phyloP scores from a whole-genome alignment of 2,888 invertebrate genomes.

The Phyto melanocephala region DNA sequence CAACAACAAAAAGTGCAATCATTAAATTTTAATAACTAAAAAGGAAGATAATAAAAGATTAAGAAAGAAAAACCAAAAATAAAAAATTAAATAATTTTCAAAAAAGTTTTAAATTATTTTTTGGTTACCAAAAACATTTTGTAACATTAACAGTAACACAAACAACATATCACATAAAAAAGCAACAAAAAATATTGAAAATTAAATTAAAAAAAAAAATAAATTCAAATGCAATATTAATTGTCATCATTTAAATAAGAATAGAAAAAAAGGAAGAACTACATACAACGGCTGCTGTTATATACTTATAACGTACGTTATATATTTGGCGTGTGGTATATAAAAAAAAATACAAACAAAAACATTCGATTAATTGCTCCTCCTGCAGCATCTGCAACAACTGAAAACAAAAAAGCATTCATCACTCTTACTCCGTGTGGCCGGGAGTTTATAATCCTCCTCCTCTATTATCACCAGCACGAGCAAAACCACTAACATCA shows the following conservation, averaged over 20 bases:
- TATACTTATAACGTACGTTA: slow-evolving; percentile 10
- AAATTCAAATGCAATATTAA: background rate
- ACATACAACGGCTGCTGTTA: slow-evolving; percentile 34
- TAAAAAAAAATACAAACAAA: slow-evolving; percentile 7
- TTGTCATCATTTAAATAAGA: slow-evolving; percentile 40
- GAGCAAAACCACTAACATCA: background rate
- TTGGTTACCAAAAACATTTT: slow-evolving; percentile 29
- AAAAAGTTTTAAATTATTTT: slow-evolving; percentile 74
- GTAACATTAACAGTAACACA: slow-evolving; percentile 15
- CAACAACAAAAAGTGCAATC: slow-evolving; percentile 65
- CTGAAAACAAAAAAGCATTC: background rate
- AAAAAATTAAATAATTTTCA: slow-evolving; percentile 72
- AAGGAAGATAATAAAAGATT: slow-evolving; percentile 23
- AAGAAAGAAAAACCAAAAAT: slow-evolving; percentile 71
- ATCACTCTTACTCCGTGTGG: background rate
- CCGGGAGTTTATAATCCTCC: background rate
- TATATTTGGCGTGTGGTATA: slow-evolving; percentile 39
- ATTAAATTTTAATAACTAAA: slow-evolving; percentile 19
- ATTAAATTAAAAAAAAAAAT: background rate
- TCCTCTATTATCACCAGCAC: background rate
- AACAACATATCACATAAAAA: slow-evolving; percentile 66
- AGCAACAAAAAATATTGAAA: slow-evolving; percentile 13
- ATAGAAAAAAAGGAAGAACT: slow-evolving; percentile 22
- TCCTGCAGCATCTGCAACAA: slow-evolving; percentile 27
- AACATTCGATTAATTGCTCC: slow-evolving; percentile 15